A percentile compares a stretch with the other conserved stretches of the same genome.
Conservation (phyloP, 1,140 invertebrate species). For the Neodiprion fabricii region DNA sequence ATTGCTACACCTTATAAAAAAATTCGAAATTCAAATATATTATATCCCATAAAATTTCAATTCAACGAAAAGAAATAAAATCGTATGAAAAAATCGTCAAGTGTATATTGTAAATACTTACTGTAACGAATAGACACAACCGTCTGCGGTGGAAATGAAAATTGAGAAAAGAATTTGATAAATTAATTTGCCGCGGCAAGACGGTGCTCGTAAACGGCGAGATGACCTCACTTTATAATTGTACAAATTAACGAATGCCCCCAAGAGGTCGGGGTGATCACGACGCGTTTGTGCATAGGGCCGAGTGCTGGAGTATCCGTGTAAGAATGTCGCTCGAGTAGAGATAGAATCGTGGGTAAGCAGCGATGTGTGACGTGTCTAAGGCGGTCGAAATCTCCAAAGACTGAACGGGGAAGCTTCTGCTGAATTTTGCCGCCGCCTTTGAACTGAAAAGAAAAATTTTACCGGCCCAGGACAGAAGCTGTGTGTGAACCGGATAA, state of each 20-base stretch:
- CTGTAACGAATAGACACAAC: too few species aligned
- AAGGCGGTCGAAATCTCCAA: not conserved
- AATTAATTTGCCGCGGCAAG: constrained; percentile 62
- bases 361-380: too few species aligned
- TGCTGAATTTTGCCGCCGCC: not conserved
- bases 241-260: constrained; percentile 48
- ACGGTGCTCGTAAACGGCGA: constrained; percentile 58
- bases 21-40: too few species aligned
- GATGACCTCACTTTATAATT: constrained; percentile 64
- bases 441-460: not conserved
- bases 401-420: not conserved
- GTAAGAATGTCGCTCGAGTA: too few species aligned
- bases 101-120: too few species aligned
- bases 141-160: not conserved
- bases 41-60: too few species aligned
- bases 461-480: not conserved
- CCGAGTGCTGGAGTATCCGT: too few species aligned
- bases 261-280: not conserved
- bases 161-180: constrained; percentile 57
- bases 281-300: not conserved
- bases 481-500: not conserved
- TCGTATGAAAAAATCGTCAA: too few species aligned
- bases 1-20: too few species aligned
- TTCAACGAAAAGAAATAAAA: too few species aligned
- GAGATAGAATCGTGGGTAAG: too few species aligned